Percentiles rank a stretch among this genome's conserved stretches.
Evolutionary conservation across 2,888 invertebrate genomes (phyloP).

Genomic region (Acronicta psi): DNA sequence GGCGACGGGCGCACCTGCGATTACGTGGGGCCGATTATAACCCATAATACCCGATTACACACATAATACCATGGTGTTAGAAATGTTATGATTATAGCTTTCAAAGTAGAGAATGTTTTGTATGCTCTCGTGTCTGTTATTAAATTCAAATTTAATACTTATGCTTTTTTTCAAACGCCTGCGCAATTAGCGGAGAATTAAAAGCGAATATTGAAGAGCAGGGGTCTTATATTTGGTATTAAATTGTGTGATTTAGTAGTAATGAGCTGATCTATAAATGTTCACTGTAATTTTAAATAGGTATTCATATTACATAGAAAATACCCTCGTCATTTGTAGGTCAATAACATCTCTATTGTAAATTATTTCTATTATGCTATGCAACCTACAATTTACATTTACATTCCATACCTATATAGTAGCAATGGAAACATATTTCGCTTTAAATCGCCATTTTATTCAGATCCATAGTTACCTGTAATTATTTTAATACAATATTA

Average conservation of each 20-base stretch:
- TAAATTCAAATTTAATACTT: constrained; percentile 29
- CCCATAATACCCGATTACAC: constrained; percentile 59
- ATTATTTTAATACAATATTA: constrained; percentile 26
- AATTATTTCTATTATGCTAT: constrained; percentile 18
- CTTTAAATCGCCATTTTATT: constrained; percentile 36
- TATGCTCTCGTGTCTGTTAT: constrained; percentile 35
- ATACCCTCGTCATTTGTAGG: no score
- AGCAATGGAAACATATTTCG: constrained; percentile 25
- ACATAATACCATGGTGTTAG: constrained; percentile 60
- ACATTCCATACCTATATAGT: constrained; percentile 20
- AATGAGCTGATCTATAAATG: constrained; percentile 18
- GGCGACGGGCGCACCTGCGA: constrained; percentile 64
- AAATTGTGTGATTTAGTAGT: constrained; percentile 27
- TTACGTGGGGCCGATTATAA: constrained; percentile 55
- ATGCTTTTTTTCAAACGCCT: constrained; percentile 31
- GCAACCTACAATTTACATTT: constrained; percentile 20
- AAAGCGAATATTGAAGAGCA: constrained; percentile 40
- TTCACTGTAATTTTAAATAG: constrained; percentile 3
- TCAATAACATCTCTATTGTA: constrained; percentile 2
- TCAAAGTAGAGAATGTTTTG: constrained; percentile 41
- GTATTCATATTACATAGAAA: no score
- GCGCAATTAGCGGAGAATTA: constrained; percentile 38
- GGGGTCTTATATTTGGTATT: constrained; percentile 30
- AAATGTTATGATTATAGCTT: constrained; percentile 57
- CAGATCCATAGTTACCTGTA: constrained; percentile 15